A percentile compares a stretch with the other conserved stretches of the same genome.
These are phyloP conservation scores for Pteria penguin DNA, from an alignment of 2,888 invertebrate species.

Conservation along the genomic window DNA sequence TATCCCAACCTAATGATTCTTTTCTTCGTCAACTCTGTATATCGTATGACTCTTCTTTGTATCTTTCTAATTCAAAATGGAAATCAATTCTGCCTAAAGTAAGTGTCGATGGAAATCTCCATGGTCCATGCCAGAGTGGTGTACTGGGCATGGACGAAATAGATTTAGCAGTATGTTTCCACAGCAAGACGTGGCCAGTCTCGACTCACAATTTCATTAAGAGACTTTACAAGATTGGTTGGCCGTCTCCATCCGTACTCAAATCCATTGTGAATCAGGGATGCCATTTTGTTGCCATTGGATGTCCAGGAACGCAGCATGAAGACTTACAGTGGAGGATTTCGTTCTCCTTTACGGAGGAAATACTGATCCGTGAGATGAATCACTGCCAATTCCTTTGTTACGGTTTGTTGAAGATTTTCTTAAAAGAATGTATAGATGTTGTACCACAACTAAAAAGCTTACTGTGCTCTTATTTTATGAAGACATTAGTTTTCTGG, in stretches of 20 bases:
- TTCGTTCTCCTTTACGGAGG: slow-evolving; percentile 18
- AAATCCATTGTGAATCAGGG: background rate
- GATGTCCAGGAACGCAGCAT: slow-evolving; percentile 4
- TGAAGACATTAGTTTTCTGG: slow-evolving; percentile 17
- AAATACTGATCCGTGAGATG: slow-evolving; percentile 13
- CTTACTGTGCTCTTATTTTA: slow-evolving; percentile 31
- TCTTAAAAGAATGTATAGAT: slow-evolving; percentile 15
- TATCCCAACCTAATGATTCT: no score
- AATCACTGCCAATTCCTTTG: slow-evolving; percentile 22
- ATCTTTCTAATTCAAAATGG: no score
- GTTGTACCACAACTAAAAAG: background rate
- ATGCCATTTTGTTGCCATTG: slow-evolving; percentile 17
- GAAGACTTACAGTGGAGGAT: slow-evolving; percentile 12
- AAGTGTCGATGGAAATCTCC: no score
- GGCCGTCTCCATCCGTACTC: slow-evolving; percentile 4
- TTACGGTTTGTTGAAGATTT: slow-evolving; percentile 19
- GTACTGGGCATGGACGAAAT: no score
- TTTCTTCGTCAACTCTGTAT: no score
- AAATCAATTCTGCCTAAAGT: no score
- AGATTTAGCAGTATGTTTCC: background rate
- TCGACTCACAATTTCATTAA: slow-evolving; percentile 1
- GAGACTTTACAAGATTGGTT: background rate
- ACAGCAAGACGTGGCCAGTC: background rate
- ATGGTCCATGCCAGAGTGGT: background rate
- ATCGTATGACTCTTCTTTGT: no score